These are phyloP conservation scores for Pandemis corylana DNA, from an alignment of 2,888 invertebrate species.

Conservation along the genomic window DNA sequence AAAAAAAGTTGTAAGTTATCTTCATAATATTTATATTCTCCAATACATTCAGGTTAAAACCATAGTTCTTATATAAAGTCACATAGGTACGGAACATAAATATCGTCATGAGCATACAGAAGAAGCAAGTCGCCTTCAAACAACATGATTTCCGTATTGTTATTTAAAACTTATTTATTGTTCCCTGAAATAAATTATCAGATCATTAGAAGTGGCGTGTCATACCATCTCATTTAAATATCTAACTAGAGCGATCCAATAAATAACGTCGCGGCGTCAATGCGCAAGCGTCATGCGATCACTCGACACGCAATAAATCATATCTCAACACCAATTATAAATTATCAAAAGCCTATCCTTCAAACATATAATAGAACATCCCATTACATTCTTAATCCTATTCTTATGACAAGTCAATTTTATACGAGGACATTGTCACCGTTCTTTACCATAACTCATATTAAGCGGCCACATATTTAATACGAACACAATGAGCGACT, in stretches of 20 bases:
- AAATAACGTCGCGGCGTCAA: slow-evolving; percentile 60
- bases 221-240: slow-evolving; percentile 62
- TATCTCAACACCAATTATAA: slow-evolving; percentile 72
- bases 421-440: slow-evolving; percentile 74
- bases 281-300: slow-evolving; percentile 48
- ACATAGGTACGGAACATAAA: slow-evolving; percentile 14
- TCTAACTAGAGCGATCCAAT: slow-evolving; percentile 56
- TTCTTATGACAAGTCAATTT: slow-evolving; percentile 78
- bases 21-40: background rate
- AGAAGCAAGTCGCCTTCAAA: slow-evolving; percentile 44
- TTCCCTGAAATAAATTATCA: slow-evolving; percentile 64
- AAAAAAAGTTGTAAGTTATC: background rate
- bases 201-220: slow-evolving; percentile 59
- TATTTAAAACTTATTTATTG: slow-evolving; percentile 40
- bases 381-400: slow-evolving; percentile 77
- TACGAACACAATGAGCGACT: slow-evolving; percentile 62
- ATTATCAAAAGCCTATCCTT: slow-evolving; percentile 74
- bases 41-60: background rate
- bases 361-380: slow-evolving; percentile 65
- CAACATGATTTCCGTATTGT: slow-evolving; percentile 29
- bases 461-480: slow-evolving; percentile 73
- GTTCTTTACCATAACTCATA: slow-evolving; percentile 75
- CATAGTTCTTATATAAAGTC: background rate
- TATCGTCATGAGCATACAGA: slow-evolving; percentile 45
- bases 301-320: slow-evolving; percentile 75